These are phyloP conservation scores for Brachypodius melanocephalos DNA, from an alignment of 2,113 vertebrate species.

Conservation along the genomic window DNA sequence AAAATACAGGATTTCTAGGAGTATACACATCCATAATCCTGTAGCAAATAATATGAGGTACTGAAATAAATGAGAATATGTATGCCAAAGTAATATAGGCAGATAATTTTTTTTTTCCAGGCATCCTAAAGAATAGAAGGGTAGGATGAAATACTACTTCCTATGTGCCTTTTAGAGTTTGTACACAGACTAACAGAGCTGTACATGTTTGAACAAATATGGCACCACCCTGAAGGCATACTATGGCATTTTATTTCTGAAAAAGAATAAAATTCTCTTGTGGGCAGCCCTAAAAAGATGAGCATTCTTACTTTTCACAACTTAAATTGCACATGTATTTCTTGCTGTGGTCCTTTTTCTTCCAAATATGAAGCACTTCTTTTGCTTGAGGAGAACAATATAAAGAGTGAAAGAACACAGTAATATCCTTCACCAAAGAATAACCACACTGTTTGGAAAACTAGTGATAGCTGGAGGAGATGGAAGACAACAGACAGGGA, in stretches of 20 bases:
- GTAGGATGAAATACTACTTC: not conserved
- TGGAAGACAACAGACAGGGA: not conserved
- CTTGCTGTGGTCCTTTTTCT: not conserved
- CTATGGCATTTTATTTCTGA: not conserved
- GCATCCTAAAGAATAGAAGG: not conserved
- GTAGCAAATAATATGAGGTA: not conserved
- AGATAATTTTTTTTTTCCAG: not conserved
- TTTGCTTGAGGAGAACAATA: not conserved
- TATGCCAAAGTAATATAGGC: not conserved
- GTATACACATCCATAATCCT: not conserved
- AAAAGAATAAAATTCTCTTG: not conserved
- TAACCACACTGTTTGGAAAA: not conserved
- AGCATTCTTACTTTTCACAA: not conserved
- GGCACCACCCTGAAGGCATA: not conserved
- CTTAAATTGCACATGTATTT: not conserved
- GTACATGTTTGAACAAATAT: not conserved
- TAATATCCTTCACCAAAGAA: not conserved
- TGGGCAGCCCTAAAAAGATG: not conserved
- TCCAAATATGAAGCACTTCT: not conserved
- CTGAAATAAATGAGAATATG: not conserved
- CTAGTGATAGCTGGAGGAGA: not conserved
- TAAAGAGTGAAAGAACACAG: not conserved
- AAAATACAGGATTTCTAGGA: not conserved
- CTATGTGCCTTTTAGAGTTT: not conserved
- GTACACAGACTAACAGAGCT: not conserved